Conservation (phyloP, 2,797 vertebrate genomes). For the Otolemur crassicaudatus region DNA sequence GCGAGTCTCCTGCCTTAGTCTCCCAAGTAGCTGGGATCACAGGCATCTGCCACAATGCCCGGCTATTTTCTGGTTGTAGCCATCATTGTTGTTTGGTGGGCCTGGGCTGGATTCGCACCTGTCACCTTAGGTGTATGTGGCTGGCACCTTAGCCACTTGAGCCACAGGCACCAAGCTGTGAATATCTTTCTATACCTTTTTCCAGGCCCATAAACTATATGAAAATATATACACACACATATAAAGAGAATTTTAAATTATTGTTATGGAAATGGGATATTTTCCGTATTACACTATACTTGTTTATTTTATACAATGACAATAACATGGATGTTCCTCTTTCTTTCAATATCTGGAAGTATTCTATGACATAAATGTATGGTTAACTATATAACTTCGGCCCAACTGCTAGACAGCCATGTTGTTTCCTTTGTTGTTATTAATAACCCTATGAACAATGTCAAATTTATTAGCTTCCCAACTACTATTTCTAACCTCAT, state of each 20-base stretch:
- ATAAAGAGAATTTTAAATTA: background rate
- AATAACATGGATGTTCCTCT: background rate
- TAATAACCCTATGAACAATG: background rate
- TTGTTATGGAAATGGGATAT: constrained; percentile 42
- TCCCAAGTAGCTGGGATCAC: too few species aligned
- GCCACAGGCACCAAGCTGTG: too few species aligned
- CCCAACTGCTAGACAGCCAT: background rate
- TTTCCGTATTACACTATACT: background rate
- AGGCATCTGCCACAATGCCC: too few species aligned
- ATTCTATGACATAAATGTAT: background rate
- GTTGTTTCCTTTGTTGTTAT: background rate
- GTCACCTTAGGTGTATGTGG: too few species aligned
- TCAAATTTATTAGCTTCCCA: background rate
- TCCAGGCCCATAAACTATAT: background rate
- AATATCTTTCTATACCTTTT: background rate
- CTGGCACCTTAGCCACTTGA: too few species aligned
- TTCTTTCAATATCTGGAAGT: background rate
- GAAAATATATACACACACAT: background rate
- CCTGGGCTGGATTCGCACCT: too few species aligned
- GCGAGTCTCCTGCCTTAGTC: too few species aligned
- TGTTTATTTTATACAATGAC: constrained; percentile 9
- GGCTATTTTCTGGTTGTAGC: too few species aligned
- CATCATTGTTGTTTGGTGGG: too few species aligned
- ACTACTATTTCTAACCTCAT: background rate
- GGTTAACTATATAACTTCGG: background rate